phyloP scores from a whole-genome alignment of 2,888 invertebrate genomes.

The Andrena fulva region DNA sequence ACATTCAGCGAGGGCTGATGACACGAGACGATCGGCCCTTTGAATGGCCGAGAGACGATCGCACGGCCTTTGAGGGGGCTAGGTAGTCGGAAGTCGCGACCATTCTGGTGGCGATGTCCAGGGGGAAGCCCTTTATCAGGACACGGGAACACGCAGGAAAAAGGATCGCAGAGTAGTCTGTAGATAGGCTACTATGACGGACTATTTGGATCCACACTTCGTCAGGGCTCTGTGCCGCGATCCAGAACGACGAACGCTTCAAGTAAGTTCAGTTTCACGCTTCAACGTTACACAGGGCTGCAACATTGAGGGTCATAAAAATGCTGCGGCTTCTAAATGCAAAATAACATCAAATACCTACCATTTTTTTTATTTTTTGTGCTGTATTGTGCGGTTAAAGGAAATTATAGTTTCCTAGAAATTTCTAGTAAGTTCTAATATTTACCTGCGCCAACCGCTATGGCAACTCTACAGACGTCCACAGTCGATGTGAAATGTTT shows the following conservation, averaged over 20 bases:
- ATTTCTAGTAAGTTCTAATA: no score
- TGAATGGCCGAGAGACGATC: constrained; percentile 31
- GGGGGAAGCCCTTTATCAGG: constrained; percentile 48
- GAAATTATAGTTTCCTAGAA: no score
- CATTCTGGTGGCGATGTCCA: constrained; percentile 62
- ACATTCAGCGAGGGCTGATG: constrained; percentile 20
- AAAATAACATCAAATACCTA: no score
- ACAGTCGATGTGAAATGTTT: no score
- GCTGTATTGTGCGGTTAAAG: no score
- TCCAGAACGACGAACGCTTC: constrained; percentile 86
- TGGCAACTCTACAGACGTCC: no score
- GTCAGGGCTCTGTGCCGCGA: constrained; percentile 86
- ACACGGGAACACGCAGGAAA: constrained; percentile 59
- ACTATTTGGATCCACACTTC: constrained; percentile 86
- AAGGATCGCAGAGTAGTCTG: constrained; percentile 67
- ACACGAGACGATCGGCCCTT: constrained; percentile 4
- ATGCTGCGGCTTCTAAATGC: no score
- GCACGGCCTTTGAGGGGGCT: constrained; percentile 4
- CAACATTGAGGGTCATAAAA: no score
- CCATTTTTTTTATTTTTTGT: no score
- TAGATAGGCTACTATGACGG: constrained; percentile 83
- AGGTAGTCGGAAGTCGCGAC: constrained; percentile 28
- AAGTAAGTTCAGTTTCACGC: constrained; percentile 80
- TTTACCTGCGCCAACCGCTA: no score
- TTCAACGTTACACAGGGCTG: neutral